phyloP scores from a whole-genome alignment of 2,888 invertebrate genomes.

The Euplexia lucipara region DNA sequence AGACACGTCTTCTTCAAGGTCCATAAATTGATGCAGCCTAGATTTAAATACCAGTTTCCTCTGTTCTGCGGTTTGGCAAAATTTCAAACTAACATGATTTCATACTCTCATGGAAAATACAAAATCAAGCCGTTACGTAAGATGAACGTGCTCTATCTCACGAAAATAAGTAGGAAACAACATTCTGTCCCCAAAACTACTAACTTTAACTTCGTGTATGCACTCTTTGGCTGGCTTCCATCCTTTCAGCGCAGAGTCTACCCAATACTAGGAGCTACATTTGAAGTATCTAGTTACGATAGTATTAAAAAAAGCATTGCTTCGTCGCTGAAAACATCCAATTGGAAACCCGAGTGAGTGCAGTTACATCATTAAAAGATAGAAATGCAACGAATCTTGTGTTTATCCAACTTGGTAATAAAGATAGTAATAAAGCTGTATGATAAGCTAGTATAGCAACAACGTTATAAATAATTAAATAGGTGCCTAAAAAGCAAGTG shows the following conservation, averaged over 20 bases:
- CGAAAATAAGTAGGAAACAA: constrained; percentile 45
- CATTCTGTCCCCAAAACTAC: constrained; percentile 43
- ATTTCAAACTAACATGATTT: constrained; percentile 31
- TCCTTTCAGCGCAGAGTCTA: constrained; percentile 38
- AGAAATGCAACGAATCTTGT: constrained; percentile 3
- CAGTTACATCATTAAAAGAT: constrained; percentile 11
- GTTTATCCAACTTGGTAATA: not conserved
- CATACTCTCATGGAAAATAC: constrained; percentile 1
- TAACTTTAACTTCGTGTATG: constrained; percentile 39
- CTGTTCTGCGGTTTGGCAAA: constrained; percentile 8
- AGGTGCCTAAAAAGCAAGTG: not conserved
- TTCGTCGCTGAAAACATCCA: not conserved
- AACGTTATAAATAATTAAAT: not conserved
- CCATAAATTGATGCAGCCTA: constrained; percentile 9
- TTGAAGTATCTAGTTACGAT: constrained; percentile 24
- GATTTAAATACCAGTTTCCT: constrained; percentile 5
- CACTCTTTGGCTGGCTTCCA: constrained; percentile 62
- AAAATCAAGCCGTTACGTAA: constrained; percentile 36
- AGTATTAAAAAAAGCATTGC: constrained; percentile 14
- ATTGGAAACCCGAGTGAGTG: constrained; percentile 12
- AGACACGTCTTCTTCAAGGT: constrained; percentile 35
- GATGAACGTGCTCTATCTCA: constrained; percentile 29
- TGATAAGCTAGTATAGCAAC: not conserved
- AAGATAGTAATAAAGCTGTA: not conserved
- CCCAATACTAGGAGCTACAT: constrained; percentile 39